Evolutionary conservation across 2,888 invertebrate genomes (phyloP).

Genomic region (Papilio elwesi): DNA sequence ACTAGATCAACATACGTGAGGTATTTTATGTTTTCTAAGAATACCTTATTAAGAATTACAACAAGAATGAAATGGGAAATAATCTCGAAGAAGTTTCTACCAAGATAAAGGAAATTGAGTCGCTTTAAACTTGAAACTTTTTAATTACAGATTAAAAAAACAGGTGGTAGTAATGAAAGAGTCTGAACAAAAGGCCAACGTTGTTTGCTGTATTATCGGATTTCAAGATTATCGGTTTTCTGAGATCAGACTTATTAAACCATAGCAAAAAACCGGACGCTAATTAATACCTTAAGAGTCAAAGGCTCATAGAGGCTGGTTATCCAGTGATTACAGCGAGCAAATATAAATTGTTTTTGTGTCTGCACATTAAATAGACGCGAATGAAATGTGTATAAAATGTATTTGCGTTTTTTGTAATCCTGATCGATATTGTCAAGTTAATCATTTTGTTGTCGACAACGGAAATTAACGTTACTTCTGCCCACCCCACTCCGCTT

Average conservation of each 20-base stretch:
- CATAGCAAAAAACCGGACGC: not conserved
- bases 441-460: too few relatives aligned
- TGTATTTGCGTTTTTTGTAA: too few relatives aligned
- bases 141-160: constrained; percentile 12
- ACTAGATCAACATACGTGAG: too few relatives aligned
- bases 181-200: too few relatives aligned
- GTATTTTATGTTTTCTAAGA: not conserved
- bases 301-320: too few relatives aligned
- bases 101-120: not conserved
- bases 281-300: not conserved
- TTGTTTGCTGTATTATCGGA: not conserved
- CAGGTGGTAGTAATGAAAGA: constrained; percentile 8
- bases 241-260: constrained; percentile 8
- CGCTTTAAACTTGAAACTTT: constrained; percentile 12
- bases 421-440: too few relatives aligned
- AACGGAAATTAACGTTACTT: too few relatives aligned
- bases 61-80: not conserved
- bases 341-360: too few relatives aligned
- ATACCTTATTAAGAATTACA: not conserved
- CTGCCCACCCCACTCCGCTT: too few relatives aligned
- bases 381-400: too few relatives aligned
- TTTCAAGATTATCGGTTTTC: not conserved
- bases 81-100: not conserved
- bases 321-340: too few relatives aligned
- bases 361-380: too few relatives aligned